Percentiles rank a stretch among this genome's conserved stretches.
Conservation (phyloP, 2,888 invertebrate species). For the Cryptophagus acutangulus region DNA sequence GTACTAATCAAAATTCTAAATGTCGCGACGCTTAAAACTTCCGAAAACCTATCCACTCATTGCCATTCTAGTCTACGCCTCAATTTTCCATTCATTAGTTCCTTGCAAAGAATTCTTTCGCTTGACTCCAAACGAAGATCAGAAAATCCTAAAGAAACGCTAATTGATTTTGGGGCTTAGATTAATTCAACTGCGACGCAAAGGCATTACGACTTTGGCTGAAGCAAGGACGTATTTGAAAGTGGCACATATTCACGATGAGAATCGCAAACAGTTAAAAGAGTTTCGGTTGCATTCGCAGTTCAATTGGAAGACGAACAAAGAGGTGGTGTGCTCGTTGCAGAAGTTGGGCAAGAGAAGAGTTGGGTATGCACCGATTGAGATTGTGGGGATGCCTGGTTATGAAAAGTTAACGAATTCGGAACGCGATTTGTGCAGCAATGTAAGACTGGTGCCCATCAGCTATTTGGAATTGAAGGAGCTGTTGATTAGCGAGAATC, state of each 20-base stretch:
- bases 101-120: background rate
- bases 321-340: conserved; percentile 20
- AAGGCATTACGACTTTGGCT: conserved; percentile 64
- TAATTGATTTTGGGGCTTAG: conserved; percentile 34
- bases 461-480: conserved; percentile 75
- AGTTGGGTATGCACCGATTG: conserved; percentile 54
- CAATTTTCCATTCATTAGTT: background rate
- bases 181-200: conserved; percentile 61
- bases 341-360: conserved; percentile 38
- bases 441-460: conserved; percentile 67
- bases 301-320: conserved; percentile 36
- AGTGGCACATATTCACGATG: conserved; percentile 58
- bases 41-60: too few species aligned
- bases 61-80: background rate
- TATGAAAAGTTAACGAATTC: conserved; percentile 64
- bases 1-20: background rate
- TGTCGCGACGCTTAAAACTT: background rate
- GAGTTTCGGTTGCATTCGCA: conserved; percentile 39
- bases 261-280: conserved; percentile 52
- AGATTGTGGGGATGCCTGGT: conserved; percentile 70
- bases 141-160: conserved; percentile 6
- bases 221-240: conserved; percentile 62
- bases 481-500: conserved; percentile 68
- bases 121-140: conserved; percentile 5
- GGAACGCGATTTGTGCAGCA: conserved; percentile 75